A percentile compares a stretch with the other conserved stretches of the same genome.
Conservation (phyloP, 2,113 vertebrate species). For the Hydropotes inermis region DNA sequence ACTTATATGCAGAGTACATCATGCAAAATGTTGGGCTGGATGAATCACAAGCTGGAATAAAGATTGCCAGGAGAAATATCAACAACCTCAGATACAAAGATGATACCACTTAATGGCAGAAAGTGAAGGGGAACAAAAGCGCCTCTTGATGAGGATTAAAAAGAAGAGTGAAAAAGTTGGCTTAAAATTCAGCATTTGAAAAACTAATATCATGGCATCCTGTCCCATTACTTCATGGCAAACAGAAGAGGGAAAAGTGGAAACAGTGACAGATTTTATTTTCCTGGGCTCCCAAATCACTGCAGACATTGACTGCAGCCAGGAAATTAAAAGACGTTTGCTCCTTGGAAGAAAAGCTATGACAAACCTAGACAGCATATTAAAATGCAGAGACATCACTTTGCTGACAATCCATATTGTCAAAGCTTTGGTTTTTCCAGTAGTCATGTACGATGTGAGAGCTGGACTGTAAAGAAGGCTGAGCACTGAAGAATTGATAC, state of each 20-base stretch:
- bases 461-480: background rate
- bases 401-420: background rate
- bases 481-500: background rate
- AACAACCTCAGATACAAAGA: background rate
- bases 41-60: background rate
- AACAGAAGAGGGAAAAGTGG: background rate
- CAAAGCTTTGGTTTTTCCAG: background rate
- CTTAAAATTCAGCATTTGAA: background rate
- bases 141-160: background rate
- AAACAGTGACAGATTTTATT: background rate
- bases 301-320: background rate
- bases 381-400: background rate
- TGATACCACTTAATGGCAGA: background rate
- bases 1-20: background rate
- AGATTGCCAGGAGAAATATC: background rate
- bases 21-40: background rate
- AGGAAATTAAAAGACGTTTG: background rate
- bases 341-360: background rate
- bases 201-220: background rate
- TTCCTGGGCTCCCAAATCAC: background rate
- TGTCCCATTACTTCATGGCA: background rate
- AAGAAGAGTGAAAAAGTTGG: background rate
- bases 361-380: background rate
- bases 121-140: background rate
- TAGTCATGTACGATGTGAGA: background rate